Evolutionary conservation across 2,888 invertebrate genomes (phyloP), one percentile per base, ranked within the genome.

Genomic region (Spialia ferax): DNA sequence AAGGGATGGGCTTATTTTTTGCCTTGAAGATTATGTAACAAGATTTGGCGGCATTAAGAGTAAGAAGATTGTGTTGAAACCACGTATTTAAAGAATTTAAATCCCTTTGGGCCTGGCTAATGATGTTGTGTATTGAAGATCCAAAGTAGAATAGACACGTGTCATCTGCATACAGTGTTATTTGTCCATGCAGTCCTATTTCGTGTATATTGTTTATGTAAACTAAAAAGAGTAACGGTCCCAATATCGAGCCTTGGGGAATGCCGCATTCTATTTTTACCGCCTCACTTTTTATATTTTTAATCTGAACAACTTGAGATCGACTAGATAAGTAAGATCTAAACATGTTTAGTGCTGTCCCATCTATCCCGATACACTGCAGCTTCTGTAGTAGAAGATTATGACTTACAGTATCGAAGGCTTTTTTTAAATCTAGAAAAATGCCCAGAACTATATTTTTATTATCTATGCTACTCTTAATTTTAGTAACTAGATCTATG

Each of bases 91-190:
- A 6, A 8, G 18, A 1, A 18, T 45, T 45, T 18, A 45, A 7
- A 18, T 45, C 45, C 8, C 18, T 2, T 18, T 45, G 45, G 6
- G 45, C 45, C 18, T 45, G 45, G n/a, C 18, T 15, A 6, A 18
- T 18, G 11, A 18, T 45, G 6, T 15, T 45, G 8, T 45, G 7
- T 18, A 45, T 18, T 18, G 15, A 8, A 5, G 15, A 8, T 18
- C 45, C 45, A 45, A 45, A 45, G 6, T 45, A 45, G 8, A 45
- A 45, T 2, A 45, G 1, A 18, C 45, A 45, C 8, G 45, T 45
- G 18, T 59, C 57, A n/a, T 59, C 57, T 18, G 57, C 57, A 38
- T 59, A 59, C 7, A 59, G 22, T 0, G 45, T 45, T 15, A 45
- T 1, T 15, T 45, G 15, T 7, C 45, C 45, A 1, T 18, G 18